Percentiles rank a stretch among this genome's conserved stretches.
Evolutionary conservation across 2,888 invertebrate species (phyloP).

Genomic region (Perizoma flavofasciatum): DNA sequence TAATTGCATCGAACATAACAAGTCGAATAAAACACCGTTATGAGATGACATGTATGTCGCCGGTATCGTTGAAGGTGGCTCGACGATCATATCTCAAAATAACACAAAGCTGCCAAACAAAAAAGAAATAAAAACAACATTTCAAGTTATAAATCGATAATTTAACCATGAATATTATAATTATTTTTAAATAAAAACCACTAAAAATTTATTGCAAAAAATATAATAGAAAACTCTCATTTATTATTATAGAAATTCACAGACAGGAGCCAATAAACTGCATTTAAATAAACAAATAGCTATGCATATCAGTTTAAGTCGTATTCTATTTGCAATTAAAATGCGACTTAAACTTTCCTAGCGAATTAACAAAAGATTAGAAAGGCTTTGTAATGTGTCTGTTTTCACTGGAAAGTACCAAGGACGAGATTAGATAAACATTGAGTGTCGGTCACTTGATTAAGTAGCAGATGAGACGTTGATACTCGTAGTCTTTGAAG

Average conservation of each 20-base stretch:
- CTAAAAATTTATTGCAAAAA: not conserved
- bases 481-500: too few relatives aligned
- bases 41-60: not conserved
- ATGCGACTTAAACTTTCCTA: constrained; percentile 58
- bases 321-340: constrained; percentile 59
- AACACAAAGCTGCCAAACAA: not conserved
- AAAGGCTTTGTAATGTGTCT: constrained; percentile 46
- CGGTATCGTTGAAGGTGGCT: not conserved
- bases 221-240: too few relatives aligned
- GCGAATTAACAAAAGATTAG: constrained; percentile 72
- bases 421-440: constrained; percentile 11
- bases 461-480: not conserved
- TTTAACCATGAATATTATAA: constrained; percentile 5
- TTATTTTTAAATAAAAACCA: not conserved
- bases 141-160: constrained; percentile 5
- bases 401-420: constrained; percentile 33
- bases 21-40: constrained; percentile 1
- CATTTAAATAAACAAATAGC: constrained; percentile 10
- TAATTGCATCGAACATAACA: not conserved
- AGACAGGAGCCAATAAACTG: constrained; percentile 1
- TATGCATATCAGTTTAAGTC: not conserved
- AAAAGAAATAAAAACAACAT: not conserved
- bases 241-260: constrained; percentile 1
- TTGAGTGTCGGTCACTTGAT: not conserved
- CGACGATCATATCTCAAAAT: too few relatives aligned